Conservation (phyloP, 2,113 vertebrate genomes). For the Hippocampus abdominalis region DNA sequence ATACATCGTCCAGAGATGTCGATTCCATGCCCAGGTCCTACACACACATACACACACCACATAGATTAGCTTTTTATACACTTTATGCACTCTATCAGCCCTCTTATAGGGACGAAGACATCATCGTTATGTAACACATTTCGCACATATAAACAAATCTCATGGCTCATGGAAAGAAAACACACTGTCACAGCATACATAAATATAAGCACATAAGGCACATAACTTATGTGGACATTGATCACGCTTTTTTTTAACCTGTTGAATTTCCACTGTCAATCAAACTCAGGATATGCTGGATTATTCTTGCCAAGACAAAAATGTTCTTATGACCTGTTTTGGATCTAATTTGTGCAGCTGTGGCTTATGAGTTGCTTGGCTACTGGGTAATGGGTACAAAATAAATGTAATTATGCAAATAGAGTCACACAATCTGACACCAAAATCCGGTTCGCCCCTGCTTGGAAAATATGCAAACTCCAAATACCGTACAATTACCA, state of each 20-base stretch:
- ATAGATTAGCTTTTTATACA: conserved; percentile 14
- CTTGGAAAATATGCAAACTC: no score
- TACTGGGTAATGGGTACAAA: background rate
- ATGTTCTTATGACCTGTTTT: background rate
- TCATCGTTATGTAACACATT: conserved; percentile 10
- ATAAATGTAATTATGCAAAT: background rate
- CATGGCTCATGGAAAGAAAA: background rate
- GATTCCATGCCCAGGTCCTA: conserved; percentile 99
- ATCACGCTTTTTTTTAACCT: background rate
- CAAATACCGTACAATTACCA: no score
- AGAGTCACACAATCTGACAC: background rate
- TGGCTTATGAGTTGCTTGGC: background rate
- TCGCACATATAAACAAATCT: conserved; percentile 7
- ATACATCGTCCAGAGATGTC: conserved; percentile 92
- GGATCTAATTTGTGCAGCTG: background rate
- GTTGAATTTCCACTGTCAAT: background rate
- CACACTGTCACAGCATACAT: background rate
- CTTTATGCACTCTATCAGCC: background rate
- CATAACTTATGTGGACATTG: background rate
- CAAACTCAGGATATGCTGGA: background rate
- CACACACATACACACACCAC: conserved; percentile 42
- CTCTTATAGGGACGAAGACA: background rate
- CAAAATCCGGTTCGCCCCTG: no score
- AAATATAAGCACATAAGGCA: background rate
- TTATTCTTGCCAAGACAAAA: background rate